These are phyloP conservation scores for Centropus unirufus DNA, from an alignment of 2,113 vertebrate species.

Conservation along the genomic window DNA sequence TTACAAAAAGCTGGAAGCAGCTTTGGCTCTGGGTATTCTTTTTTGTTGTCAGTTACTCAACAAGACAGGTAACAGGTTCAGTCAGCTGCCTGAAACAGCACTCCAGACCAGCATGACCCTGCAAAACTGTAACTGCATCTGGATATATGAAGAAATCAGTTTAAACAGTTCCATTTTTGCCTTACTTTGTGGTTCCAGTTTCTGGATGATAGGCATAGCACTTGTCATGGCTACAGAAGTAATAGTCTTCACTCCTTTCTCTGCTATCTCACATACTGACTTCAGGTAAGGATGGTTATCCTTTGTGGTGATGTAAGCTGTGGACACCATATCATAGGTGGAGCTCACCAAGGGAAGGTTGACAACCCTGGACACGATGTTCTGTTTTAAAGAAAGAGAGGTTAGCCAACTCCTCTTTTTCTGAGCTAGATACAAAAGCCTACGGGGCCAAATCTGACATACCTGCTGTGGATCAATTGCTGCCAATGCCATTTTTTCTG, in stretches of 20 bases:
- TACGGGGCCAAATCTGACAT: background rate
- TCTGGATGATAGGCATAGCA: conserved; percentile 82
- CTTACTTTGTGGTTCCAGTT: conserved; percentile 90
- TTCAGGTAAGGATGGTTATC: conserved; percentile 80
- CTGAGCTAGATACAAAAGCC: background rate
- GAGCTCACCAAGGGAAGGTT: conserved; percentile 85
- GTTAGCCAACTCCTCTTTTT: background rate
- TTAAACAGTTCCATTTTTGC: background rate
- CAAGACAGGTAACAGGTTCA: background rate
- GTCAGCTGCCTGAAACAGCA: background rate
- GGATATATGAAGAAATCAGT: background rate
- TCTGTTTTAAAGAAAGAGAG: conserved; percentile 60
- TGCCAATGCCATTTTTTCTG: conserved; percentile 71
- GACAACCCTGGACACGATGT: conserved; percentile 79
- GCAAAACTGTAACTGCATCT: background rate
- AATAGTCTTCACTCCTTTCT: conserved; percentile 81
- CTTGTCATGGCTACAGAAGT: conserved; percentile 83
- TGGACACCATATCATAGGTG: conserved; percentile 80
- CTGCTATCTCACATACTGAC: conserved; percentile 82
- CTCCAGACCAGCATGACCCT: background rate
- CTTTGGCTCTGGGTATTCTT: background rate
- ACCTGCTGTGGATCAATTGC: conserved; percentile 71
- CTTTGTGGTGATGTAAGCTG: conserved; percentile 81
- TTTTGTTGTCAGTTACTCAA: background rate
- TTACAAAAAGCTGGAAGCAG: background rate